These are phyloP conservation scores for Seriola aureovittata DNA, from an alignment of 2,113 vertebrate species.

Conservation along the genomic window DNA sequence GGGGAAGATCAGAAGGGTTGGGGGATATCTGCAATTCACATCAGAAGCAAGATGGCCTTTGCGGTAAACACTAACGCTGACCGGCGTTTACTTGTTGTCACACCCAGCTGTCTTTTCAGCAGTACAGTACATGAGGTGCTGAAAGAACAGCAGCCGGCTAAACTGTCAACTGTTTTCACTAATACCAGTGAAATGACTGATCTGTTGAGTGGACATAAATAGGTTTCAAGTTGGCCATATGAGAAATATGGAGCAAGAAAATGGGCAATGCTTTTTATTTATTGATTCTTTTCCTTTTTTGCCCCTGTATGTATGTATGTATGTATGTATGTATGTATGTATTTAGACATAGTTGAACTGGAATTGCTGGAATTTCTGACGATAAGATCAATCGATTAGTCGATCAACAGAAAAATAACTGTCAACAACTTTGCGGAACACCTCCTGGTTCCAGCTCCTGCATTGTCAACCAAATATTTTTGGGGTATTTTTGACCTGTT, in stretches of 20 bases:
- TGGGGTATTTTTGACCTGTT: not conserved
- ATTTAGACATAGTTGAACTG: not conserved
- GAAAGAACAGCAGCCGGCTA: conserved; percentile 15
- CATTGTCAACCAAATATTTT: not conserved
- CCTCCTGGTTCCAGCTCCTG: too few relatives aligned
- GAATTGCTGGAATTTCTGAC: not conserved
- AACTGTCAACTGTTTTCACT: conserved; percentile 4
- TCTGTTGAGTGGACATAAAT: not conserved
- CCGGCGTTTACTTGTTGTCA: not conserved
- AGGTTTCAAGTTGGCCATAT: not conserved
- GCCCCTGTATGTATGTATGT: not conserved
- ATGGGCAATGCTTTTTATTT: not conserved
- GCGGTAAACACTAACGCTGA: not conserved
- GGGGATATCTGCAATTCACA: conserved; percentile 1
- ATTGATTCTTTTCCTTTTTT: not conserved
- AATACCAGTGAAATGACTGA: not conserved
- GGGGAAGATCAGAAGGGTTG: conserved; percentile 5
- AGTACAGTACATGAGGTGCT: conserved; percentile 2
- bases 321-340: too few relatives aligned
- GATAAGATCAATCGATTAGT: too few relatives aligned
- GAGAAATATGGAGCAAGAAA: not conserved
- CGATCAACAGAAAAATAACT: not conserved
- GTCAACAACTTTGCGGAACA: too few relatives aligned
- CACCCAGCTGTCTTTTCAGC: conserved; percentile 13
- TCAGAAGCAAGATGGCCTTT: not conserved